These are phyloP conservation scores for Caerostris darwini DNA, from an alignment of 1,140 invertebrate species.

Conservation along the genomic window DNA sequence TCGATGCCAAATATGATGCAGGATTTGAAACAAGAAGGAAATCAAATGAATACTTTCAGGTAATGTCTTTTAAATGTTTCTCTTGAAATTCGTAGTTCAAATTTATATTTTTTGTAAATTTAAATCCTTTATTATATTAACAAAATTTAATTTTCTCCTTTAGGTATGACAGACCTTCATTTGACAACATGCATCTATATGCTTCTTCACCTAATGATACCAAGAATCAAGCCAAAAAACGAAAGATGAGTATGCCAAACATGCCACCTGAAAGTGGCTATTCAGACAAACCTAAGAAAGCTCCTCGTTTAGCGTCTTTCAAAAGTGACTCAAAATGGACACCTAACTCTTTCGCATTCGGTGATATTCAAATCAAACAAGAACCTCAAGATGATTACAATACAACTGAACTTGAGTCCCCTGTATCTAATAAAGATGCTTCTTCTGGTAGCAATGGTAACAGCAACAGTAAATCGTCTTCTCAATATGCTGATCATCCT, in stretches of 20 bases:
- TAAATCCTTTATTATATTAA: no score
- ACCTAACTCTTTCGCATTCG: constrained; percentile 58
- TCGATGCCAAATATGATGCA: background rate
- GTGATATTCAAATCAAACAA: constrained; percentile 58
- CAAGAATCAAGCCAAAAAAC: constrained; percentile 52
- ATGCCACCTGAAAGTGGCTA: constrained; percentile 28
- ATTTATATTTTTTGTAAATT: no score
- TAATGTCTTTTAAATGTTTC: background rate
- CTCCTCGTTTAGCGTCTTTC: constrained; percentile 50
- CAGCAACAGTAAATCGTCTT: background rate
- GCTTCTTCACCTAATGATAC: constrained; percentile 5
- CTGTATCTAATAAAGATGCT: background rate
- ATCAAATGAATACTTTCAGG: constrained; percentile 42
- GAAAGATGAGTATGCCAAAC: constrained; percentile 41
- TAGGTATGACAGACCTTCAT: constrained; percentile 68
- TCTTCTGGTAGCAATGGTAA: background rate
- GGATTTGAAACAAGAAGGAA: constrained; percentile 14
- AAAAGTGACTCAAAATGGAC: constrained; percentile 73
- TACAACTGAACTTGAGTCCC: background rate
- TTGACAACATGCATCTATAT: constrained; percentile 70
- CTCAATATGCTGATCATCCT: background rate
- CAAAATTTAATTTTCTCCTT: background rate
- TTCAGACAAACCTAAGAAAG: constrained; percentile 10
- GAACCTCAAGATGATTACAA: constrained; percentile 62
- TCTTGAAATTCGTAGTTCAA: no score